These are phyloP conservation scores for Psilopsiagon aymara DNA, from an alignment of 2,113 vertebrate species.

Conservation along the genomic window DNA sequence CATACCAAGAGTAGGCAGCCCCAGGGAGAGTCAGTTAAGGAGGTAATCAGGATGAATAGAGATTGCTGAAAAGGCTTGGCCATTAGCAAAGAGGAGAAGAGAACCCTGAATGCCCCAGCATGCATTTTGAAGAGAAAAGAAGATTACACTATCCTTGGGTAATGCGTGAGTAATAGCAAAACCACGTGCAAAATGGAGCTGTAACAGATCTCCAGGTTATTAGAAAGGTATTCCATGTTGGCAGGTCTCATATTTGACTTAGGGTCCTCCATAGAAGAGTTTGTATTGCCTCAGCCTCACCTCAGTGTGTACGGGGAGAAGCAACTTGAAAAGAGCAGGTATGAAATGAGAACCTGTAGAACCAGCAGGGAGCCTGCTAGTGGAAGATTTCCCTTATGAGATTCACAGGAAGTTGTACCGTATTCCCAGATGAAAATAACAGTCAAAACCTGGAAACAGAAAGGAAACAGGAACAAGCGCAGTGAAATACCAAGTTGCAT, in stretches of 20 bases:
- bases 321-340: not conserved
- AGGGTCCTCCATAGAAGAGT: not conserved
- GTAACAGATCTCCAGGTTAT: not conserved
- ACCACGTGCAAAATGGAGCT: not conserved
- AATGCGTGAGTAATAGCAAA: conserved; percentile 29
- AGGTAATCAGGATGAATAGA: conserved; percentile 45
- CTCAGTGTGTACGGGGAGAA: not conserved
- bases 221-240: not conserved
- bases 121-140: conserved; percentile 4
- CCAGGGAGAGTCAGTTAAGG: conserved; percentile 46
- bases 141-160: not conserved
- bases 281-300: not conserved
- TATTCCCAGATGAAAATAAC: not conserved
- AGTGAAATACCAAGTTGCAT: not conserved
- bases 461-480: not conserved
- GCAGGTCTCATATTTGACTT: not conserved
- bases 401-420: not conserved
- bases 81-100: conserved; percentile 35
- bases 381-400: not conserved
- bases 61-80: conserved; percentile 29
- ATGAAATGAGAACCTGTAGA: not conserved
- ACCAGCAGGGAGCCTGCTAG: not conserved
- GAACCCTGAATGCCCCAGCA: not conserved
- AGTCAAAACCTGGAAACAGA: not conserved
- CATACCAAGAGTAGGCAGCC: conserved; percentile 29